Base-by-base conservation (phyloP, 2,888 invertebrate genomes). In the Chrysotoxum bicinctum region DNA sequence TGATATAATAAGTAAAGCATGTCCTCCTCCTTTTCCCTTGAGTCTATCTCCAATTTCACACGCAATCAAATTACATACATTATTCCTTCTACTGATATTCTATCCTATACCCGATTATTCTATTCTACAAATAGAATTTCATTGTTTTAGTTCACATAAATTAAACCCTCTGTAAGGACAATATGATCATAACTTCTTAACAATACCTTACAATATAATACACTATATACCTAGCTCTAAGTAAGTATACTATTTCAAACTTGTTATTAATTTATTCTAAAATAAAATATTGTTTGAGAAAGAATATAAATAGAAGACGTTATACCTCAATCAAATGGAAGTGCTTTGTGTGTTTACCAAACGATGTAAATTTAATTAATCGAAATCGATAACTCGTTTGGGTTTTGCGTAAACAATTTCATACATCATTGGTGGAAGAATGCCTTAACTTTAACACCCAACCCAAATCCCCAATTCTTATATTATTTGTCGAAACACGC, bases 291-390 rank as follows among this genome's bases (percentile, higher is more conserved):
- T n/a, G n/a, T n/a, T n/a, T n/a, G n/a, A n/a, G n/a, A n/a, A n/a
- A n/a, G n/a, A n/a, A n/a, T n/a, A n/a, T n/a, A n/a, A n/a, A n/a
- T n/a, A n/a, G n/a, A n/a, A n/a, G n/a, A n/a, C n/a, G n/a, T n/a
- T n/a, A n/a, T n/a, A n/a, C n/a, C n/a, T 40, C 56, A 77, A 70
- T 62, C 30, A 69, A 77, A 62, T 43, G n/a, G 70, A 45, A 68
- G 60, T 74, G 60, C 60, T 45, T 73, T 74, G 56, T 73, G 50
- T 58, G 58, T 68, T 74, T 60, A 54, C 52, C 52, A 69, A 66
- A 45, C 48, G 40, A 74, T 66, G 56, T 69, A 70, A 48, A 70
- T 81, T 81, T 81, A 75, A 81, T 75, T 76, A 81, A 75, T 70
- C 48, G 45, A 76, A 81, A 76, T 81, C 76, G 62, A 81, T 76